A percentile compares a stretch with the other conserved stretches of the same genome.
Evolutionary conservation across 2,797 vertebrate genomes (phyloP).

Genomic region (Mus spretus): DNA sequence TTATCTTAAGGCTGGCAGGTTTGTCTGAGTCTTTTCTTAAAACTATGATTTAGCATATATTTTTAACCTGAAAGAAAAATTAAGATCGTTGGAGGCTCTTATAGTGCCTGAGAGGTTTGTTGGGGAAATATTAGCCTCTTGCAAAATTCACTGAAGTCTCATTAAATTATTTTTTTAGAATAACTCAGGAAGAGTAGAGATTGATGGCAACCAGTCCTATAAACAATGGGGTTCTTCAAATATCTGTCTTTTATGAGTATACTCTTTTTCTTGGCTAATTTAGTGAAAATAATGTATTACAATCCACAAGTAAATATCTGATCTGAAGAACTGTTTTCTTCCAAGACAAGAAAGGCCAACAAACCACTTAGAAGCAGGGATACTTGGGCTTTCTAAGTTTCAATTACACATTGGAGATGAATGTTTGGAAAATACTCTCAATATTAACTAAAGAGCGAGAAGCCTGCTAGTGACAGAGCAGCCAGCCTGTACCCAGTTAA

Average conservation of each 20-base stretch:
- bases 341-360: background rate
- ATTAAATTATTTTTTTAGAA: constrained; percentile 65
- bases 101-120: constrained; percentile 61
- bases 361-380: constrained; percentile 2
- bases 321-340: background rate
- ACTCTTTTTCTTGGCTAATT: background rate
- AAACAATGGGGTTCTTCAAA: constrained; percentile 56
- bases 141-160: constrained; percentile 15
- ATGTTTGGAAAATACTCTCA: constrained; percentile 46
- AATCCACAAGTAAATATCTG: background rate
- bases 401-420: background rate
- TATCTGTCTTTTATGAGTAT: background rate
- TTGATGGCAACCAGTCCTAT: constrained; percentile 30
- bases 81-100: background rate
- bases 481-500: background rate
- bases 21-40: constrained; percentile 11
- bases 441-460: background rate
- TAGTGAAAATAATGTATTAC: background rate
- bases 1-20: background rate
- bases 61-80: constrained; percentile 60
- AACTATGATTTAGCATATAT: constrained; percentile 45
- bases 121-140: constrained; percentile 69
- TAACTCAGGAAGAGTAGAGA: constrained; percentile 23
- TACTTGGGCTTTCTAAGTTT: background rate
- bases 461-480: background rate